Percentiles rank a stretch among this genome's conserved stretches.
Evolutionary conservation across 2,797 vertebrate genomes (phyloP).

Genomic region (Enteromius viviparus): DNA sequence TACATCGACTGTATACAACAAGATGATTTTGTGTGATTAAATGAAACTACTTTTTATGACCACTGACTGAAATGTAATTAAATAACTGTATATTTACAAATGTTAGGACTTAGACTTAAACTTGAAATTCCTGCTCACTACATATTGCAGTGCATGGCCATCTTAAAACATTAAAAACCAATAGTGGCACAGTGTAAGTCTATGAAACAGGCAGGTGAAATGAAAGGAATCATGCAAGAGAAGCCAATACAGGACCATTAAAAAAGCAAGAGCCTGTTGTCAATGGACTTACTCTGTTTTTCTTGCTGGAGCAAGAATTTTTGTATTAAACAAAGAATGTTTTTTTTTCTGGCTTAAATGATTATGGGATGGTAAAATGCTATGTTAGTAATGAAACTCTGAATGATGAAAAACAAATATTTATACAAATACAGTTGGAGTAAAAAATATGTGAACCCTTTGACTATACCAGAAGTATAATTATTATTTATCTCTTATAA

Average conservation of each 20-base stretch:
- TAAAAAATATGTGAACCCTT: not conserved
- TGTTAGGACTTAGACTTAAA: not conserved
- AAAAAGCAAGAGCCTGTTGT: constrained; percentile 74
- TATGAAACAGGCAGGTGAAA: constrained; percentile 37
- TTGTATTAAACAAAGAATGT: constrained; percentile 35
- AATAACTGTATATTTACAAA: not conserved
- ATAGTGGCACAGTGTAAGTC: constrained; percentile 27
- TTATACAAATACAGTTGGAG: not conserved
- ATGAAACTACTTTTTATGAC: not conserved
- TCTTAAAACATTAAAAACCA: constrained; percentile 40
- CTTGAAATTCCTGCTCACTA: constrained; percentile 1
- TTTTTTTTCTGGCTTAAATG: constrained; percentile 50
- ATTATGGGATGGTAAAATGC: constrained; percentile 54
- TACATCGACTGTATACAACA: not conserved
- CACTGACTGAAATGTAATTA: not conserved
- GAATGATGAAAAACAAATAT: constrained; percentile 60
- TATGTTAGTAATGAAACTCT: constrained; percentile 68
- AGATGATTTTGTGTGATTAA: not conserved
- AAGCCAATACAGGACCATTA: constrained; percentile 57
- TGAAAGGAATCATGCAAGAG: constrained; percentile 68
- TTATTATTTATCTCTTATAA: not conserved
- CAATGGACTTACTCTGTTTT: constrained; percentile 76
- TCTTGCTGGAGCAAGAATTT: constrained; percentile 7
- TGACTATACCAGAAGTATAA: not conserved
- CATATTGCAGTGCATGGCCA: not conserved